These are phyloP conservation scores for Caenorhabditis japonica DNA, from an alignment of 2,888 invertebrate species.

Conservation along the genomic window DNA sequence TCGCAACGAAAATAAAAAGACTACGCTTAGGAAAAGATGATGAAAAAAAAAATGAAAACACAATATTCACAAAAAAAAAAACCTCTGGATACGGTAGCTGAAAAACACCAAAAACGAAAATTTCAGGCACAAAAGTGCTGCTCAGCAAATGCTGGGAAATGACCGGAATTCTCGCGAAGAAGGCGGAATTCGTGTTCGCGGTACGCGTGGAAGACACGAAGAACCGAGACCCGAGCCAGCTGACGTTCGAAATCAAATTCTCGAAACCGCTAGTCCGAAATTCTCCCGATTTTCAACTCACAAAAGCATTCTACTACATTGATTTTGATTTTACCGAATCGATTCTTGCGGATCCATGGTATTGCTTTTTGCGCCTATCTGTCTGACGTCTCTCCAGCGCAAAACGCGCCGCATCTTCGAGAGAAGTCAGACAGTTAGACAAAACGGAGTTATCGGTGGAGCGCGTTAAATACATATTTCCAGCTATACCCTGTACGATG, in stretches of 20 bases:
- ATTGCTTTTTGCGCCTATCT: background rate
- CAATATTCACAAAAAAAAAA: too few species aligned
- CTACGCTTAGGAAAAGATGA: too few species aligned
- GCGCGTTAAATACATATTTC: too few species aligned
- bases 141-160: conserved; percentile 25
- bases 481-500: conserved; percentile 9
- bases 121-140: conserved; percentile 8
- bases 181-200: conserved; percentile 23
- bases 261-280: background rate
- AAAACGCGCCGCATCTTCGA: too few species aligned
- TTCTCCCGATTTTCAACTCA: background rate
- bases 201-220: background rate
- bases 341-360: background rate
- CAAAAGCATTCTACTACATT: conserved; percentile 15
- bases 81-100: too few species aligned
- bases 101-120: background rate
- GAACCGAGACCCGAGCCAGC: background rate
- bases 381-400: background rate
- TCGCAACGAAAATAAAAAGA: too few species aligned
- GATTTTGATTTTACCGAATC: conserved; percentile 10
- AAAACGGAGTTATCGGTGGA: too few species aligned
- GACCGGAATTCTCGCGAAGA: conserved; percentile 4
- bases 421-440: too few species aligned
- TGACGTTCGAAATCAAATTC: conserved; percentile 11
- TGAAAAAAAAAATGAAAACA: too few species aligned